A percentile compares a stretch with the other conserved stretches of the same genome.
These are phyloP conservation scores for Synodontis membranacea DNA, from an alignment of 2,113 vertebrate genomes.

Conservation along the genomic window DNA sequence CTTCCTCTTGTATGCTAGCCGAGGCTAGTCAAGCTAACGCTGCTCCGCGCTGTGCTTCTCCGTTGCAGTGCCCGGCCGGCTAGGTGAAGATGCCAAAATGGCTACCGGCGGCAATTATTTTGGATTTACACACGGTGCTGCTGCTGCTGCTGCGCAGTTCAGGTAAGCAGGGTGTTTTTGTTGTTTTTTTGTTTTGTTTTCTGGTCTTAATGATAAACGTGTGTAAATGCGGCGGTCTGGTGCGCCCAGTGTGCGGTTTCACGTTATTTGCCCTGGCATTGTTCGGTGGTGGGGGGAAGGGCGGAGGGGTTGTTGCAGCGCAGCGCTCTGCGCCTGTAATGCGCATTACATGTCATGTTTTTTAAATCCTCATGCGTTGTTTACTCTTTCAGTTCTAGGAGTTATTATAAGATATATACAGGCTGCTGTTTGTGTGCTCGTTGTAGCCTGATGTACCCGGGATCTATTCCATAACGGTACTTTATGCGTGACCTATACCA, in stretches of 20 bases:
- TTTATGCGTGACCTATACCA: not conserved
- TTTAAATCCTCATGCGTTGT: not conserved
- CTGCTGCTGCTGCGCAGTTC: slow-evolving; percentile 91
- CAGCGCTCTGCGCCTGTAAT: not conserved
- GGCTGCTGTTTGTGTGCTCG: not conserved
- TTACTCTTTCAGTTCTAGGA: too few relatives aligned
- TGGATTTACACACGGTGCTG: slow-evolving; percentile 96
- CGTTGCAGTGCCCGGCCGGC: slow-evolving; percentile 96
- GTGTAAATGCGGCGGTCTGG: not conserved
- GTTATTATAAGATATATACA: not conserved
- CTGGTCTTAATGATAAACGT: not conserved
- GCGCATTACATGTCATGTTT: too few relatives aligned
- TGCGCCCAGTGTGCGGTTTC: not conserved
- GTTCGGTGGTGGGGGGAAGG: slow-evolving; percentile 65
- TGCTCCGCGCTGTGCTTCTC: slow-evolving; percentile 56
- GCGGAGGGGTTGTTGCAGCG: slow-evolving; percentile 9
- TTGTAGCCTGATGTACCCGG: not conserved
- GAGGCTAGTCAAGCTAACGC: slow-evolving; percentile 49
- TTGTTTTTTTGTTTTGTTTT: not conserved
- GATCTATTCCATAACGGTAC: not conserved
- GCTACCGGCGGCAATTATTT: slow-evolving; percentile 99
- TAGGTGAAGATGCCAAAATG: slow-evolving; percentile 99
- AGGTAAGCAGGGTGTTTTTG: slow-evolving; percentile 81
- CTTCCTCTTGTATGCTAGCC: not conserved
- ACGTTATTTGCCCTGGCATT: slow-evolving; percentile 49